Conservation (phyloP, 2,797 vertebrate species). For the Echiichthys vipera region DNA sequence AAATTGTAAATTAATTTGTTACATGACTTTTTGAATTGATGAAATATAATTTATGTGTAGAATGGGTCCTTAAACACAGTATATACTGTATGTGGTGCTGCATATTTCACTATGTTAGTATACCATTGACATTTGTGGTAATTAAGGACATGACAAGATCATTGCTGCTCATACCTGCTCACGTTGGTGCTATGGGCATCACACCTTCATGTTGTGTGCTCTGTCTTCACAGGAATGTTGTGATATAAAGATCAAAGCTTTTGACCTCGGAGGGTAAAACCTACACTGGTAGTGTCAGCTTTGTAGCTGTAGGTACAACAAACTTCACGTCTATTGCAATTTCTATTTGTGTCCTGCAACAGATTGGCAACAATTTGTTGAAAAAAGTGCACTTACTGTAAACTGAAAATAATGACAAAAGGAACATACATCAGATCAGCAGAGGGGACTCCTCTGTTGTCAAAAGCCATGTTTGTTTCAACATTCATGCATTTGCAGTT, state of each 20-base stretch:
- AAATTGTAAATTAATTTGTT: constrained; percentile 80
- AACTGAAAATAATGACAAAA: constrained; percentile 7
- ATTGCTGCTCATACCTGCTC: constrained; percentile 73
- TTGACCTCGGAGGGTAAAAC: constrained; percentile 63
- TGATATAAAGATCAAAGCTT: constrained; percentile 70
- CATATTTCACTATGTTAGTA: constrained; percentile 49
- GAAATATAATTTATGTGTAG: constrained; percentile 74
- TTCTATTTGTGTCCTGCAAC: constrained; percentile 15
- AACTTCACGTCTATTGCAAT: neutral
- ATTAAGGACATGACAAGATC: constrained; percentile 55
- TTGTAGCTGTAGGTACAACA: constrained; percentile 9
- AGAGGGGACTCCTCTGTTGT: constrained; percentile 23
- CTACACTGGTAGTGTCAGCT: constrained; percentile 41
- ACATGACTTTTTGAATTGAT: constrained; percentile 62
- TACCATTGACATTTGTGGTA: constrained; percentile 59
- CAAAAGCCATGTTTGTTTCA: constrained; percentile 26
- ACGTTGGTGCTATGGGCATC: constrained; percentile 78
- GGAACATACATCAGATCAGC: constrained; percentile 2
- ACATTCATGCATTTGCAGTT: constrained; percentile 40
- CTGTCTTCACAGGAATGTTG: constrained; percentile 70
- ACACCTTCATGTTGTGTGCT: constrained; percentile 76
- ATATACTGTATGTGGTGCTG: constrained; percentile 68
- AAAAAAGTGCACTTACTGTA: constrained; percentile 61
- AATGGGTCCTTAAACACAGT: constrained; percentile 64
- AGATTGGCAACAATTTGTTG: constrained; percentile 23